Evolutionary conservation across 2,888 invertebrate genomes (phyloP).

Genomic region (Nomada fabriciana): DNA sequence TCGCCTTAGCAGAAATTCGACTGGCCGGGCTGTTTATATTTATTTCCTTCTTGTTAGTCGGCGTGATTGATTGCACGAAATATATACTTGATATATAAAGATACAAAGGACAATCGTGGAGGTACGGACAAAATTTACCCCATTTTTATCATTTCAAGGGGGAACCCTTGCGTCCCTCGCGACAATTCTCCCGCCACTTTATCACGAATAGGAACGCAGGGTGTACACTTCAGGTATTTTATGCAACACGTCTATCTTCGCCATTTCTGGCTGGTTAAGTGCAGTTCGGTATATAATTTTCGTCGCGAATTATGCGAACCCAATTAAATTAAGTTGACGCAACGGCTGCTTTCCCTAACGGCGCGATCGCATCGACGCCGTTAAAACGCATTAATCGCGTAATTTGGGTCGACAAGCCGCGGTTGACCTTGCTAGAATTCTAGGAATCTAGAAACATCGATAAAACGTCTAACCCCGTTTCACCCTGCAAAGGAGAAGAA

Average conservation of each 20-base stretch:
- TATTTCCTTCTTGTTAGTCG: neutral
- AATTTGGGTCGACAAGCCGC: constrained; percentile 43
- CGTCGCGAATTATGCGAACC: constrained; percentile 35
- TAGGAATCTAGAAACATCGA: constrained; percentile 34
- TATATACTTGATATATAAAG: too few species aligned
- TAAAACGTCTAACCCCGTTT: constrained; percentile 49
- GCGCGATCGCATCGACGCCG: constrained; percentile 13
- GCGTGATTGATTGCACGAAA: neutral
- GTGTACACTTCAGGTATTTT: too few species aligned
- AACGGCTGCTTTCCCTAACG: neutral
- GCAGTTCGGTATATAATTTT: constrained; percentile 11
- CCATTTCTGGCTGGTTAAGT: neutral
- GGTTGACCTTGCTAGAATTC: constrained; percentile 35
- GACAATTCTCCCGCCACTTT: too few species aligned
- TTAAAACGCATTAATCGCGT: constrained; percentile 46
- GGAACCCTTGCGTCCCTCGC: too few species aligned
- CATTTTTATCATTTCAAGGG: too few species aligned
- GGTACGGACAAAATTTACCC: too few species aligned
- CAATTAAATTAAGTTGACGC: constrained; percentile 37
- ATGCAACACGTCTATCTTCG: too few species aligned
- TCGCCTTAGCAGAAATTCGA: neutral
- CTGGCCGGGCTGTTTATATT: neutral
- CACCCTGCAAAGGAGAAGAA: neutral
- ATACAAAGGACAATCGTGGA: too few species aligned
- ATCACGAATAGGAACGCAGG: too few species aligned